A percentile compares a stretch with the other conserved stretches of the same genome.
Conservation (phyloP, 2,113 vertebrate genomes). For the Cnemophilus loriae region DNA sequence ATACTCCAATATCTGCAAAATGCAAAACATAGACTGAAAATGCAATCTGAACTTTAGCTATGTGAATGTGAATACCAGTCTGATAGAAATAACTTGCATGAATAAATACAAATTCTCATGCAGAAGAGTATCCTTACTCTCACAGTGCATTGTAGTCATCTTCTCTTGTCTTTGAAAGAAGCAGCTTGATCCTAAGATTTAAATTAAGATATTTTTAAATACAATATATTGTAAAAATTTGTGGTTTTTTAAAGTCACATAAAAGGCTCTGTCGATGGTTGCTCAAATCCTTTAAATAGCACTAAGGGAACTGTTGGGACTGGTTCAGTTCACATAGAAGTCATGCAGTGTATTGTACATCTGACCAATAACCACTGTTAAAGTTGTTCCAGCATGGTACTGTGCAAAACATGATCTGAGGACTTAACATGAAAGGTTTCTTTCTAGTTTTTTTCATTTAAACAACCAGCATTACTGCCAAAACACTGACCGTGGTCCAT, state of each 20-base stretch:
- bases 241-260: background rate
- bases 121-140: background rate
- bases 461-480: slow-evolving; percentile 86
- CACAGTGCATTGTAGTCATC: background rate
- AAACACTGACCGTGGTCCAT: slow-evolving; percentile 74
- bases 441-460: slow-evolving; percentile 68
- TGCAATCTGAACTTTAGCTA: background rate
- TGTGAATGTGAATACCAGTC: background rate
- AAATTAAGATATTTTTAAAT: background rate
- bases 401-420: slow-evolving; percentile 6
- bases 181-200: background rate
- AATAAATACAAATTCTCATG: background rate
- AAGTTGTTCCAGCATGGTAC: background rate
- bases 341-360: background rate
- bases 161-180: background rate
- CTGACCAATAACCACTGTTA: background rate
- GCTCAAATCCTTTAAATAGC: slow-evolving; percentile 16
- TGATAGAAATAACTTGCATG: background rate
- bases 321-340: slow-evolving; percentile 5
- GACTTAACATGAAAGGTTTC: slow-evolving; percentile 56
- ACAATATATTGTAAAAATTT: background rate
- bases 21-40: background rate
- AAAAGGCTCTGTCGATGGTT: background rate
- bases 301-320: background rate
- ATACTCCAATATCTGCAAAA: background rate